phyloP scores from a whole-genome alignment of 2,113 vertebrate genomes.

The Gobiocypris rarus region DNA sequence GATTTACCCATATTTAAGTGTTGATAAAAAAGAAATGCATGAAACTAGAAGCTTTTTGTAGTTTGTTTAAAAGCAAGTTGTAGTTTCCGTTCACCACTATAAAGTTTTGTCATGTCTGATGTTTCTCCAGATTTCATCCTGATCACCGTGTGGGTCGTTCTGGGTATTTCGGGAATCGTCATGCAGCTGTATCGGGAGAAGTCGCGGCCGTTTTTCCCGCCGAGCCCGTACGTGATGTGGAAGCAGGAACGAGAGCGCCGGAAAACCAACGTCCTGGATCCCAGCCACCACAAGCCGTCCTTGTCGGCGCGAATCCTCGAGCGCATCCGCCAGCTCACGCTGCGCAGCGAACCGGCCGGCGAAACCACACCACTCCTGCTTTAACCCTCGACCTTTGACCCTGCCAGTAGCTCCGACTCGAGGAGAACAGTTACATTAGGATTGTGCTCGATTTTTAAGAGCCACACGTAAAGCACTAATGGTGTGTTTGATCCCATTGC shows the following conservation, averaged over 20 bases:
- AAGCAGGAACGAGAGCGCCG: constrained; percentile 86
- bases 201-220: constrained; percentile 82
- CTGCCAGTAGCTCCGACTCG: not conserved
- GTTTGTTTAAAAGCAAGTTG: too few species aligned
- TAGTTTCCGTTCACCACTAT: too few species aligned
- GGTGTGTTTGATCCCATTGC: not conserved
- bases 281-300: constrained; percentile 89
- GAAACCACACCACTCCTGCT: constrained; percentile 91
- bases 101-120: not conserved
- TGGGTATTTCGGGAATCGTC: constrained; percentile 79
- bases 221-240: constrained; percentile 91
- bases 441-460: not conserved
- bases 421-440: not conserved
- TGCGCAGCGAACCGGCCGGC: constrained; percentile 73
- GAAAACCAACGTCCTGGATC: constrained; percentile 93
- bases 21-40: too few species aligned
- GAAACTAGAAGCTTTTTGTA: too few species aligned
- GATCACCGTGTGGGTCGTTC: constrained; percentile 85
- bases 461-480: not conserved
- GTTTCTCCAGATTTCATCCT: constrained; percentile 81
- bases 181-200: constrained; percentile 88
- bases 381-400: constrained; percentile 59
- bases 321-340: constrained; percentile 74
- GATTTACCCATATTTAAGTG: too few species aligned
- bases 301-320: constrained; percentile 80